Evolutionary conservation across 2,888 invertebrate genomes (phyloP).

Genomic region (Napeogenes inachia): DNA sequence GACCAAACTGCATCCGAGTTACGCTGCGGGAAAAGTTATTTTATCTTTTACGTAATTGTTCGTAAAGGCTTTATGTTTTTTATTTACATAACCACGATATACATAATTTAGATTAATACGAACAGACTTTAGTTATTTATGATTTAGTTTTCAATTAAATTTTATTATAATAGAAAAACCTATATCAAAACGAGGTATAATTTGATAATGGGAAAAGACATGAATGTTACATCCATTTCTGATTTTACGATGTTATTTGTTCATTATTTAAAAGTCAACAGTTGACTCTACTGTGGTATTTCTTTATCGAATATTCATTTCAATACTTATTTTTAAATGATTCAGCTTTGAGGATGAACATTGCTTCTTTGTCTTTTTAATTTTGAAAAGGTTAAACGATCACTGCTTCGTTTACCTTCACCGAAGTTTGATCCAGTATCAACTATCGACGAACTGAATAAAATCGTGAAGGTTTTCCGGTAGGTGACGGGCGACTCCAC

Average conservation of each 20-base stretch:
- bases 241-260: too few relatives aligned
- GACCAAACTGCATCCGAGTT: not conserved
- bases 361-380: conserved; percentile 3
- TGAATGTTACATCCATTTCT: too few relatives aligned
- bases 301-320: too few relatives aligned
- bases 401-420: conserved; percentile 24
- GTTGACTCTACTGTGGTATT: too few relatives aligned
- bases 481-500: conserved; percentile 31
- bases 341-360: not conserved
- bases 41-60: not conserved
- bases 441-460: conserved; percentile 36
- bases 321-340: not conserved
- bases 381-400: conserved; percentile 25
- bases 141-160: too few relatives aligned
- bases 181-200: too few relatives aligned
- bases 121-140: too few relatives aligned
- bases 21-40: not conserved
- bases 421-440: conserved; percentile 30
- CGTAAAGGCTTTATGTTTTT: not conserved
- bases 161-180: too few relatives aligned
- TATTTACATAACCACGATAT: not conserved
- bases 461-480: conserved; percentile 41
- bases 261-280: too few relatives aligned
- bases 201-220: too few relatives aligned
- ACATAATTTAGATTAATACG: not conserved